Percentiles rank a stretch among this genome's conserved stretches.
phyloP scores from a whole-genome alignment of 2,113 vertebrate genomes.

The Cyphomyrus plagiostoma region DNA sequence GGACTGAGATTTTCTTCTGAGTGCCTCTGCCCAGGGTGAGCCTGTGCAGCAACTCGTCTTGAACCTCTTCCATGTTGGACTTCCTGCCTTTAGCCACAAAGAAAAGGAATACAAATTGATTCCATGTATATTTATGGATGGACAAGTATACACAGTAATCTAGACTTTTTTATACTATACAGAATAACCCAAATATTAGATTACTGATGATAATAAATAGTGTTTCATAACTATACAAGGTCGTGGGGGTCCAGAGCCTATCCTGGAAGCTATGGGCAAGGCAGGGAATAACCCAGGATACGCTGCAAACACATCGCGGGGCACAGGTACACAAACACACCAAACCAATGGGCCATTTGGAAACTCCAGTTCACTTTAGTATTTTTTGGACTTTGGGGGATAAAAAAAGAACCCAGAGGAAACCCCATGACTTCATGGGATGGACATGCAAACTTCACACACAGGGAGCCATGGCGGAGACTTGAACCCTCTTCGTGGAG shows the following conservation, averaged over 20 bases:
- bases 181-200: background rate
- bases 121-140: background rate
- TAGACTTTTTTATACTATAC: background rate
- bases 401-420: no score
- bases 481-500: background rate
- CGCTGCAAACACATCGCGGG: background rate
- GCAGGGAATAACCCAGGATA: background rate
- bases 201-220: background rate
- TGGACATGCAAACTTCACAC: no score
- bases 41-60: slow-evolving; percentile 85
- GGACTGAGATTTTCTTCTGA: slow-evolving; percentile 77
- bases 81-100: slow-evolving; percentile 68
- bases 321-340: background rate
- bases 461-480: no score
- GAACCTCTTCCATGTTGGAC: slow-evolving; percentile 96
- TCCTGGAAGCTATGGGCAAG: background rate
- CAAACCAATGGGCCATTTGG: background rate
- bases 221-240: background rate
- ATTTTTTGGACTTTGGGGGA: no score
- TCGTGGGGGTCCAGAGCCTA: background rate
- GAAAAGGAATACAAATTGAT: background rate
- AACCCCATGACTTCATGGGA: no score
- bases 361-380: background rate
- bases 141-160: background rate
- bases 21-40: slow-evolving; percentile 83